Evolutionary conservation across 1,140 invertebrate species (phyloP), one percentile per base, ranked within the genome.

Genomic region (Lucilia cuprina): DNA sequence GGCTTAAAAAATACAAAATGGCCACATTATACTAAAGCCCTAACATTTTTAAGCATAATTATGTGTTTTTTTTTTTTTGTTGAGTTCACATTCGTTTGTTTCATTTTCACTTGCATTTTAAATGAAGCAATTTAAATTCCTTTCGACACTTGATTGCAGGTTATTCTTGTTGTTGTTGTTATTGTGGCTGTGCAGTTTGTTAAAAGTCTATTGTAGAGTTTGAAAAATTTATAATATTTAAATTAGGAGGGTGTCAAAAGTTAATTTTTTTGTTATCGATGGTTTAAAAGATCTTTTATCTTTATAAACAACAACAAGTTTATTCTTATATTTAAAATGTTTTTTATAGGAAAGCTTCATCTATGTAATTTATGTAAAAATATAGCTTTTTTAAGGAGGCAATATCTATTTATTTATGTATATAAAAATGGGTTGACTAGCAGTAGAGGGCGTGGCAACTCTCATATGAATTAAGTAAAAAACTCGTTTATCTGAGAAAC

Each of bases 51-150:
- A 80, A 80, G 77, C 77, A 80, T 80, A 80, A 80, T 80, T 80
- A 80, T 49, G 77, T 17, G 25, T 82, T 82, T 35, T 82, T 60
- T 60, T 82, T 13, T 82, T 82, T 19, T 30, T 30, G 25, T 3
- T 2, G 25, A 30, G 25, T 77, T 21, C 25, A 14, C 74, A 25
- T 77, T 77, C 25, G 25, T 78, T 75, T 75, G 25, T 41, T 41
- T 82, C 19, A 21, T 60, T 55, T 83, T 83, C 50, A 2, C 65
- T 21, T 83, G 55, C 50, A 80, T 80, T 80, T 80, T 80, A 80
- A 80, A 80, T 80, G 47, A 80, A 80, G 77, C 77, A 80, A 80
- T 80, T 80, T 80, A 80, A 80, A 80, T 80, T 80, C 77, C 77
- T 80, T 80, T 80, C 77, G 41, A 80, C 77, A 80, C 41, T 80